These are phyloP conservation scores for Lamproptera curius DNA, from an alignment of 2,888 invertebrate species.

Conservation along the genomic window DNA sequence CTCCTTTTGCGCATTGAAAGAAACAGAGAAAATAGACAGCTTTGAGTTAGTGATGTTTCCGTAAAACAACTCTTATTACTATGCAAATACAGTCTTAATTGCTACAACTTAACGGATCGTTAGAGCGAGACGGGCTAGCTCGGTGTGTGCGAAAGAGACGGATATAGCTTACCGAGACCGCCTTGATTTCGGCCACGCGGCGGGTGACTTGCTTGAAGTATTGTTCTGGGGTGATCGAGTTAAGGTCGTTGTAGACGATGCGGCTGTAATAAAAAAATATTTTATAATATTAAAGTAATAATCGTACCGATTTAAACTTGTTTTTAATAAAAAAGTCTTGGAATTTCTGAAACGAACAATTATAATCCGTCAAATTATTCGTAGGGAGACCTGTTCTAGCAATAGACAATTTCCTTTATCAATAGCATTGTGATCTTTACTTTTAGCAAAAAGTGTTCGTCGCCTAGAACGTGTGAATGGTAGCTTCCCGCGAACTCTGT, in stretches of 20 bases:
- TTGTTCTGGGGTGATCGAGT: slow-evolving; percentile 95
- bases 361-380: too few species aligned
- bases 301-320: too few species aligned
- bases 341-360: too few species aligned
- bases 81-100: slow-evolving; percentile 32
- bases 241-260: slow-evolving; percentile 93
- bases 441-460: too few species aligned
- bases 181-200: slow-evolving; percentile 92
- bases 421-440: too few species aligned
- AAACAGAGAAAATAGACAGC: slow-evolving; percentile 63
- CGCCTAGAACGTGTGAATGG: too few species aligned
- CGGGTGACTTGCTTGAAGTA: slow-evolving; percentile 95
- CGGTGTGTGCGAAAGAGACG: slow-evolving; percentile 24
- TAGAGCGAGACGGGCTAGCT: slow-evolving; percentile 30
- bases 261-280: slow-evolving; percentile 78
- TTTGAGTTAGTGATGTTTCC: slow-evolving; percentile 71
- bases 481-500: too few species aligned
- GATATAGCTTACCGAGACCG: slow-evolving; percentile 86
- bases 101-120: slow-evolving; percentile 39
- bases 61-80: slow-evolving; percentile 28
- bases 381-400: too few species aligned
- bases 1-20: slow-evolving; percentile 71
- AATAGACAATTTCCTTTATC: too few species aligned
- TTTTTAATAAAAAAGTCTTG: too few species aligned
- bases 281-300: too few species aligned